Conservation (phyloP, 2,113 vertebrate genomes). For the Catharus minimus region DNA sequence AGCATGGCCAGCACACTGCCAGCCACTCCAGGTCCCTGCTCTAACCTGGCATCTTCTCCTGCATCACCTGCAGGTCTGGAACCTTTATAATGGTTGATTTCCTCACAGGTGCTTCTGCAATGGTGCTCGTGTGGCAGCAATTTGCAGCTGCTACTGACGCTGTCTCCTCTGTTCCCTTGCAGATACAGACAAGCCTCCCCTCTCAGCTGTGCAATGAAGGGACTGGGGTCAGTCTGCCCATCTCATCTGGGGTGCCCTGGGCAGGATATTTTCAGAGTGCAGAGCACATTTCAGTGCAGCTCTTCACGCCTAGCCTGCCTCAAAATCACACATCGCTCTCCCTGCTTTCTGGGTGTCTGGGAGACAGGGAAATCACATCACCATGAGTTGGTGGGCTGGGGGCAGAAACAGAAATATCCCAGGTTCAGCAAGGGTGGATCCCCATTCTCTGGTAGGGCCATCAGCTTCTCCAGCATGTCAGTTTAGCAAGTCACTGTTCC, state of each 20-base stretch:
- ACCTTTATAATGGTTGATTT: background rate
- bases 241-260: background rate
- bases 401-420: background rate
- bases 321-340: background rate
- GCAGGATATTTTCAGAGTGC: background rate
- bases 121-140: background rate
- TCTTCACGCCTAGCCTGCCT: background rate
- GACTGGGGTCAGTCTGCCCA: fast-evolving
- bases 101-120: background rate
- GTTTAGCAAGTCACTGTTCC: background rate
- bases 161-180: background rate
- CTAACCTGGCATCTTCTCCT: fast-evolving
- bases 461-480: background rate
- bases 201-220: fast-evolving
- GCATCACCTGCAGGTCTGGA: background rate
- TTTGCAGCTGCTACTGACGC: background rate
- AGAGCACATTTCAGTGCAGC: background rate
- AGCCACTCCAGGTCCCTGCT: background rate
- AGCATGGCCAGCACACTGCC: fast-evolving
- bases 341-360: background rate
- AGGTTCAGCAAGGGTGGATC: background rate
- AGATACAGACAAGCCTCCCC: background rate
- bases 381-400: background rate
- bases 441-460: background rate
- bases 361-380: background rate